Conservation (phyloP, 2,888 invertebrate species). For the Agrotis ipsilon region DNA sequence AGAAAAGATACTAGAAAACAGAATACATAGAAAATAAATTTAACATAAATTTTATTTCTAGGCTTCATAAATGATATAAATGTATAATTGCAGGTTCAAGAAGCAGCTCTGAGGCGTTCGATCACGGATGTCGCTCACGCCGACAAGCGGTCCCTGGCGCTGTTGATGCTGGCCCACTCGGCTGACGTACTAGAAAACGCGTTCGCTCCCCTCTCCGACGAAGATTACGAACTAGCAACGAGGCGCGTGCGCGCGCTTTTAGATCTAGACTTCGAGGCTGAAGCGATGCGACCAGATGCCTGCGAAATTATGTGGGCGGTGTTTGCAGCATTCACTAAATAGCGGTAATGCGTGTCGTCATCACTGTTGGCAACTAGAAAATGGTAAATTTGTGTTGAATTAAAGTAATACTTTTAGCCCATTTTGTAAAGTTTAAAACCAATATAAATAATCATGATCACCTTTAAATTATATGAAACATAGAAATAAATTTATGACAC, state of each 20-base stretch:
- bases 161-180: slow-evolving; percentile 98
- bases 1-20: too few species aligned
- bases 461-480: slow-evolving; percentile 40
- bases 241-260: slow-evolving; percentile 98
- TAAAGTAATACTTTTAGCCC: slow-evolving; percentile 61
- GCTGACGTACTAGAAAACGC: slow-evolving; percentile 99
- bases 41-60: too few species aligned
- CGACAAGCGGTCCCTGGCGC: slow-evolving; percentile 98
- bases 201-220: slow-evolving; percentile 98
- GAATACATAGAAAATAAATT: too few species aligned
- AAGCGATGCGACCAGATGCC: slow-evolving; percentile 97
- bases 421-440: slow-evolving; percentile 62
- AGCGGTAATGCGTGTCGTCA: slow-evolving; percentile 84
- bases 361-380: slow-evolving; percentile 66
- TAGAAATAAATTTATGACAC: slow-evolving; percentile 35
- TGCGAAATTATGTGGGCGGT: slow-evolving; percentile 99
- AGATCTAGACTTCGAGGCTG: slow-evolving; percentile 99
- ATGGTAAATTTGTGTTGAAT: slow-evolving; percentile 65
- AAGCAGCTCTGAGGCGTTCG: slow-evolving; percentile 98
- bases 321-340: slow-evolving; percentile 99
- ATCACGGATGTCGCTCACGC: slow-evolving; percentile 99
- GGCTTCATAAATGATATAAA: too few species aligned
- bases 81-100: slow-evolving; percentile 94
- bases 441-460: slow-evolving; percentile 55
- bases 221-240: slow-evolving; percentile 99